Base-by-base conservation (phyloP, 2,113 vertebrate species). In the Hymenochirus boettgeri region DNA sequence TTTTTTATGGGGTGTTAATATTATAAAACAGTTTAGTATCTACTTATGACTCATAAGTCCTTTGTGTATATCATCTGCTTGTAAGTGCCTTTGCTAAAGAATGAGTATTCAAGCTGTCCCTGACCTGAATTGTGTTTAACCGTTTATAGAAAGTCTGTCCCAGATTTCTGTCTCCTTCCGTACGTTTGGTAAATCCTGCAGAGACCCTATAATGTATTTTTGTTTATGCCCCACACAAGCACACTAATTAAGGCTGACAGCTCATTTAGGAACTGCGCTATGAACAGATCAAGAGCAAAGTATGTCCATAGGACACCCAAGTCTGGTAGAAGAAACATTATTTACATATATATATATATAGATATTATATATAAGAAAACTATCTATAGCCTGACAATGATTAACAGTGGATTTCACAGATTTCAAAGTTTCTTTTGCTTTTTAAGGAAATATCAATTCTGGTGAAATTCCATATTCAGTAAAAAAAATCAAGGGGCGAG, bases 1-100 rank as follows among this genome's bases (percentile, higher is more conserved):
- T 69, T 25, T 59, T 62, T 69, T 69, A 69, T 69, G 56, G 57
- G 65, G 65, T 69, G 65, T 35, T 67, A 67, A 67, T 67, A 69
- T 69, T 60, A 69, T 60, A 69, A 69, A 69, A 60, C 65, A 60
- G 65, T 53, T 60, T 69, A 69, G 35, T 33, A 45, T 66, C 31
- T 66, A 66, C 64, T 66, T 66, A 66, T 60, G 57, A 60, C 47
- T 53, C 64, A 52, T 53, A 42, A 53, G 64, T 59, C 65, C 65
- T 53, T 52, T 67, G 56, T 53, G 47, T 45, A 52, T 60, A 59
- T 59, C 33, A 42, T 59, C 56, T 52, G 45, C 65, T 60, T 67
- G 19, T 52, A 59, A 59, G 65, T 21, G 33, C 13, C 25, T 27
- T 58, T 52, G 15, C 47, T 45, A 53, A 45, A 53, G n/a, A 69